phyloP scores from a whole-genome alignment of 2,888 invertebrate species.

The Coleophora deauratella region DNA sequence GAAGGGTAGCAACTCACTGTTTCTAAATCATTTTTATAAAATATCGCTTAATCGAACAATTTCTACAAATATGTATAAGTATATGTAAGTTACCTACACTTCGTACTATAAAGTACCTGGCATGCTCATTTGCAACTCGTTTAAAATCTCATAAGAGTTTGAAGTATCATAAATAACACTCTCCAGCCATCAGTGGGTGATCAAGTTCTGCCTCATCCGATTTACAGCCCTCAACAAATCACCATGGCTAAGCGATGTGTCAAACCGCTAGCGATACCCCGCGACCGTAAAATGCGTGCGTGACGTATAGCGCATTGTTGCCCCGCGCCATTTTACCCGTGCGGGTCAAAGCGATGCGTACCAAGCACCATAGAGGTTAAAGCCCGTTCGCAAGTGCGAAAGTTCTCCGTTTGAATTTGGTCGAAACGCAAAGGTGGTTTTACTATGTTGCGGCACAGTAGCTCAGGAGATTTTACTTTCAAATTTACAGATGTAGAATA shows the following conservation, averaged over 20 bases:
- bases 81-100: too few relatives aligned
- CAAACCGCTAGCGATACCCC: constrained; percentile 59
- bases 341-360: constrained; percentile 20
- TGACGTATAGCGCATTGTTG: constrained; percentile 65
- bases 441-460: constrained; percentile 66
- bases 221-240: constrained; percentile 56
- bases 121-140: background rate
- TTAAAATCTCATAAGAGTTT: background rate
- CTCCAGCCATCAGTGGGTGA: background rate
- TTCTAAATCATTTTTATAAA: too few relatives aligned
- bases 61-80: too few relatives aligned
- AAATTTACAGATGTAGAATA: constrained; percentile 62
- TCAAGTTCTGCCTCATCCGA: constrained; percentile 20
- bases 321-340: constrained; percentile 23
- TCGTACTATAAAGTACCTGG: too few relatives aligned
- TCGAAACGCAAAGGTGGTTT: constrained; percentile 1
- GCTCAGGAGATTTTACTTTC: constrained; percentile 58
- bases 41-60: too few relatives aligned
- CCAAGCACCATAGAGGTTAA: constrained; percentile 18
- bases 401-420: constrained; percentile 4
- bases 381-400: constrained; percentile 17
- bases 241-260: constrained; percentile 57
- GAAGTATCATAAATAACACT: too few relatives aligned
- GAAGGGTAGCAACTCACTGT: too few relatives aligned
- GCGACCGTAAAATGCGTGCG: constrained; percentile 52